Base-by-base conservation (phyloP, 2,888 invertebrate species). In the Altica lythri region DNA sequence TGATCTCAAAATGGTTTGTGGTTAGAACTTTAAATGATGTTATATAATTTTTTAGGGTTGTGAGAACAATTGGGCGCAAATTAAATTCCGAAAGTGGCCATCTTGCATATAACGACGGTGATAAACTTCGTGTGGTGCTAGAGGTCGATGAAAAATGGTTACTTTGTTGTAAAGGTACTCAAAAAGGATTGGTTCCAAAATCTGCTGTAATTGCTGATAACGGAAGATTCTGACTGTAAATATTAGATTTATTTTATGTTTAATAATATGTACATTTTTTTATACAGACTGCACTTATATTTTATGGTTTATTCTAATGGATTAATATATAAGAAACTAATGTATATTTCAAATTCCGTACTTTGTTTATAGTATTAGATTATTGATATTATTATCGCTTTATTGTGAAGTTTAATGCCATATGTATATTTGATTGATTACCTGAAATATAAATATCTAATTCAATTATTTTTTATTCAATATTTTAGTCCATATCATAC, bases 71-170 rank as follows among this genome's bases (percentile, higher is more conserved):
- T 30, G 85, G 86, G 75, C 88, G 89, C 68, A 81, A 88, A 65
- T 75, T 87, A 53, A 86, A 88, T n/a, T 86, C 88, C 1, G 88
- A 88, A 69, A 88, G 86, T 42, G 89, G 89, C 8, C 89, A 89
- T 68, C 78, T 90, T 29, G 85, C 88, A 9, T 90, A 88, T 77
- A 87, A 85, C 71, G 88, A 89, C 72, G 89, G 89, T 12, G 89
- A 89, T 71, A 81, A 83, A 34, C 78, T 90, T 38, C 84, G 85
- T 57, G 82, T 90, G 25, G 85, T 89, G 42, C 77, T 89, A 18
- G 88, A 89, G 67, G 89, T 90, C 37, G 89, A 90, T 72, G 84
- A 83, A 67, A 86, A 87, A 66, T 86, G 89, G 83, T 74, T 89
- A 62, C 76, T 90, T 52, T 90, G 90, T 73, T 87, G 88, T 67